Percentiles rank a stretch among this genome's conserved stretches.
Conservation (phyloP, 2,888 invertebrate species). For the Atherix ibis region DNA sequence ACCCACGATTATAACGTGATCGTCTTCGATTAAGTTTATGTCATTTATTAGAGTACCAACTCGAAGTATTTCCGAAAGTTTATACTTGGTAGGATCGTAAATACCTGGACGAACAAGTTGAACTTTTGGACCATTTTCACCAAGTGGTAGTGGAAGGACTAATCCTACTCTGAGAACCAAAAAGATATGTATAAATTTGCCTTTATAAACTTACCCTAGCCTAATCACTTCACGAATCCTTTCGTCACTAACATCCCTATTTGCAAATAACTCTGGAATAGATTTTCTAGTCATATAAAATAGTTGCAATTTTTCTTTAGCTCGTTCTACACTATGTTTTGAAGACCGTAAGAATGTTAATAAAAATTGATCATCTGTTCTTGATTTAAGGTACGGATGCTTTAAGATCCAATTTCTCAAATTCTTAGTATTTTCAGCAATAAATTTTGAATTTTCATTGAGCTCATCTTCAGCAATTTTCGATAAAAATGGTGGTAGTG, state of each 20-base stretch:
- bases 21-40: constrained; percentile 38
- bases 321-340: constrained; percentile 33
- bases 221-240: background rate
- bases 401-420: constrained; percentile 33
- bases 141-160: constrained; percentile 15
- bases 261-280: constrained; percentile 40
- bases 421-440: constrained; percentile 24
- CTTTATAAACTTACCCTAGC: constrained; percentile 17
- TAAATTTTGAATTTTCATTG: constrained; percentile 28
- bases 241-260: constrained; percentile 17
- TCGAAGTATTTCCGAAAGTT: constrained; percentile 33
- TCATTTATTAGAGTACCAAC: constrained; percentile 38
- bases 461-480: constrained; percentile 33
- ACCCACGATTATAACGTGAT: constrained; percentile 34
- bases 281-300: constrained; percentile 40
- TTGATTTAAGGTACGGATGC: constrained; percentile 29
- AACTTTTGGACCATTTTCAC: constrained; percentile 30
- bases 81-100: constrained; percentile 26
- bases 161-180: background rate
- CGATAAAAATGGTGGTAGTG: constrained; percentile 33
- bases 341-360: constrained; percentile 33
- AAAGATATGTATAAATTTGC: no score
- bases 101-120: constrained; percentile 17
- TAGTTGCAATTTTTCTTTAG: constrained; percentile 39
- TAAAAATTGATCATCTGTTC: constrained; percentile 33